phyloP scores from a whole-genome alignment of 2,113 vertebrate species.

The Pampusana beccarii region DNA sequence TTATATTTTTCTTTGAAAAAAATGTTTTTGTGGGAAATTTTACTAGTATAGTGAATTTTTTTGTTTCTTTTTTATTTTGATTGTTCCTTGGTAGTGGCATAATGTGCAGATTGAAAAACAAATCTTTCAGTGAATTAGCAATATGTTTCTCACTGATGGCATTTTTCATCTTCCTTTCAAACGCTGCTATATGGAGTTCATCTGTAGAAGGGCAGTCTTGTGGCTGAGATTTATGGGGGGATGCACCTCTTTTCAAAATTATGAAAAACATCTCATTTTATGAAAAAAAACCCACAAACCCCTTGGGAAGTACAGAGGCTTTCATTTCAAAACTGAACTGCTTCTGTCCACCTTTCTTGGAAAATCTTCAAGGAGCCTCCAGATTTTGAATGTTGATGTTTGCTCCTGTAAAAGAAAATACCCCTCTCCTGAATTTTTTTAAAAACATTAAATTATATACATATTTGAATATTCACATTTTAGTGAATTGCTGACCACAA shows the following conservation, averaged over 20 bases:
- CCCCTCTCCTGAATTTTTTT: neutral
- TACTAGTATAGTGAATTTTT: neutral
- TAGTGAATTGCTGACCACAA: neutral
- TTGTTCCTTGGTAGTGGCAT: neutral
- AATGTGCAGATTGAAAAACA: neutral
- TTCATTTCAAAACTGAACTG: constrained; percentile 34
- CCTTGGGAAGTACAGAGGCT: neutral
- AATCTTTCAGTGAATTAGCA: neutral
- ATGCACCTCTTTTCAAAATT: constrained; percentile 8
- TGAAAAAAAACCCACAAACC: constrained; percentile 8
- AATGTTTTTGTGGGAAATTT: neutral
- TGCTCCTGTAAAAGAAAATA: constrained; percentile 20
- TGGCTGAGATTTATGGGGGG: neutral
- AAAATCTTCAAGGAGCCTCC: constrained; percentile 17
- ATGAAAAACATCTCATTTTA: constrained; percentile 35
- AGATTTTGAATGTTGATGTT: constrained; percentile 15
- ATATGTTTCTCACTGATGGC: neutral
- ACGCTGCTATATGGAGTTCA: neutral
- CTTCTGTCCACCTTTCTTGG: constrained; percentile 43
- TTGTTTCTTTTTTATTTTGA: neutral
- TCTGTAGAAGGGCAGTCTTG: neutral
- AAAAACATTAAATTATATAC: neutral
- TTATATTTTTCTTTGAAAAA: neutral
- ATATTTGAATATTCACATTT: constrained; percentile 15
- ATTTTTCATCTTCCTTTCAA: constrained; percentile 16